Conservation (phyloP, 2,888 invertebrate species). For the Chrysolina oricalcia region DNA sequence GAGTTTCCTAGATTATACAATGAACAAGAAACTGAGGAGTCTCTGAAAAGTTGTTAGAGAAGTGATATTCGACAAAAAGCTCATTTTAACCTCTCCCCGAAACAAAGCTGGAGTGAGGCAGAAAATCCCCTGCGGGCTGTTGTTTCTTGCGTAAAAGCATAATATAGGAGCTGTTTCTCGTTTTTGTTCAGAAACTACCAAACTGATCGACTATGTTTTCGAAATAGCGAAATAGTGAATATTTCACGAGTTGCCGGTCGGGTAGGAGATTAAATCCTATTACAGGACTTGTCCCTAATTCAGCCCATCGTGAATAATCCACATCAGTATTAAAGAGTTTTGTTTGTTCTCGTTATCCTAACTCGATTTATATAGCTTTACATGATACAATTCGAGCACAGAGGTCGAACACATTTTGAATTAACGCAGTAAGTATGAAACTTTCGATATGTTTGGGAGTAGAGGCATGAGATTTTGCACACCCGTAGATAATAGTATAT, state of each 20-base stretch:
- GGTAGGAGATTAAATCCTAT: conserved; percentile 6
- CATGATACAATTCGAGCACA: neutral
- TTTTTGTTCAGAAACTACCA: neutral
- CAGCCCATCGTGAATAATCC: conserved; percentile 1
- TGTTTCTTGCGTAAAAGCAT: neutral
- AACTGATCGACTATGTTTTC: neutral
- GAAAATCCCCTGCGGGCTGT: neutral
- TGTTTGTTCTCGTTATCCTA: neutral
- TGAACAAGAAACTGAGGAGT: neutral
- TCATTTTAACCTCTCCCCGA: neutral
- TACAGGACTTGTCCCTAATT: neutral
- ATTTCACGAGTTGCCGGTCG: neutral
- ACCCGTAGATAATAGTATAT: too few relatives aligned
- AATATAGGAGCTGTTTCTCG: neutral
- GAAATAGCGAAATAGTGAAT: neutral
- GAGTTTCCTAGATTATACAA: neutral
- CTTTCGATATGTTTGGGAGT: too few relatives aligned
- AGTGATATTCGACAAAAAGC: neutral
- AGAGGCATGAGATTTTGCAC: too few relatives aligned
- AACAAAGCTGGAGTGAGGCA: neutral
- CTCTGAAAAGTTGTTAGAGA: neutral
- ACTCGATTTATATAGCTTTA: neutral
- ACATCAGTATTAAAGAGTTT: neutral
- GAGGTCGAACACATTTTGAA: neutral
- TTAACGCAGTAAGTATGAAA: too few relatives aligned